A percentile compares a stretch with the other conserved stretches of the same genome.
Evolutionary conservation across 2,113 vertebrate species (phyloP).

Genomic region (Anguilla rostrata): DNA sequence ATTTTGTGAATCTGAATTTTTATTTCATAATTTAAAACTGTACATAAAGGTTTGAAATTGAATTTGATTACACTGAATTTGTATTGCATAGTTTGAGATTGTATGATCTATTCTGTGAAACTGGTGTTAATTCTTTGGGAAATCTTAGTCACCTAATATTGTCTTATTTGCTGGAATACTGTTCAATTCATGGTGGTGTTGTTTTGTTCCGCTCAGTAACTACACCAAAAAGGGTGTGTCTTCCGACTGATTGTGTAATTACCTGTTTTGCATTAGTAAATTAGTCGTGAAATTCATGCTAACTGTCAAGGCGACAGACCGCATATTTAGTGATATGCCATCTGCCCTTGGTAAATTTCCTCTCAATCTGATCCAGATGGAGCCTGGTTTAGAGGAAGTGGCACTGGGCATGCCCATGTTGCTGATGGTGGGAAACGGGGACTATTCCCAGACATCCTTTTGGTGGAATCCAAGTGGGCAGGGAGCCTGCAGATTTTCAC

Average conservation of each 20-base stretch:
- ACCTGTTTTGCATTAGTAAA: neutral
- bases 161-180: neutral
- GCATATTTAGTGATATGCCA: neutral
- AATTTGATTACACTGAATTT: too few species aligned
- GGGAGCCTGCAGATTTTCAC: neutral
- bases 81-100: too few species aligned
- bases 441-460: neutral
- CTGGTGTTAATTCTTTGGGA: neutral
- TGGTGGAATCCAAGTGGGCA: neutral
- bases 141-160: neutral
- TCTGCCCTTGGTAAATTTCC: neutral
- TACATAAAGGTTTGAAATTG: too few species aligned
- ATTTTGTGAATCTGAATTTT: too few species aligned
- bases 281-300: neutral
- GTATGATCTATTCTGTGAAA: too few species aligned
- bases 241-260: neutral
- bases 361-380: neutral
- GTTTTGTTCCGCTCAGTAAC: neutral
- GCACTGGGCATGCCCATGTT: neutral
- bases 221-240: neutral
- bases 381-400: neutral
- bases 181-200: too few species aligned
- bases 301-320: neutral
- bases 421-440: neutral
- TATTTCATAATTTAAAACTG: too few species aligned